phyloP scores from a whole-genome alignment of 2,888 invertebrate genomes.

The Melolontha melolontha region DNA sequence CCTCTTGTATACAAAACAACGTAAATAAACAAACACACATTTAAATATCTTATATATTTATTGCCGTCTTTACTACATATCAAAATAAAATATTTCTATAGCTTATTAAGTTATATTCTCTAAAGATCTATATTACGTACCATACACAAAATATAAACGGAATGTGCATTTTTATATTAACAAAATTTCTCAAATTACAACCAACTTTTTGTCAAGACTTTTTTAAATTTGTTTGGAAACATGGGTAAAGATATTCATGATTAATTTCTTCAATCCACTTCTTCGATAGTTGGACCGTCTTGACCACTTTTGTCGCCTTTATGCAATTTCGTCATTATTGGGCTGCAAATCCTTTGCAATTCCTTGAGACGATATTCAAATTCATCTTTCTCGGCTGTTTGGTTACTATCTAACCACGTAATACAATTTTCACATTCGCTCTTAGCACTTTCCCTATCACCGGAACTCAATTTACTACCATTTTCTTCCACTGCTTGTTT shows the following conservation, averaged over 20 bases:
- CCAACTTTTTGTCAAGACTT: neutral
- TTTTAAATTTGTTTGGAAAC: neutral
- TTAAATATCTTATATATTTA: constrained; percentile 3
- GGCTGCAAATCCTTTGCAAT: constrained; percentile 70
- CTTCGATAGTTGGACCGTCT: constrained; percentile 63
- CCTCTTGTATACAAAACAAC: neutral
- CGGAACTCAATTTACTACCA: constrained; percentile 71
- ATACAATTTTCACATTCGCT: constrained; percentile 72
- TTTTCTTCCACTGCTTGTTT: constrained; percentile 78
- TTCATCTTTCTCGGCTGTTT: constrained; percentile 74
- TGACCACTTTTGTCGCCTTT: constrained; percentile 52
- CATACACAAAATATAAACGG: constrained; percentile 3
- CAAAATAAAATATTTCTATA: constrained; percentile 10
- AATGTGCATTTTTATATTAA: constrained; percentile 18
- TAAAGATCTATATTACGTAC: neutral
- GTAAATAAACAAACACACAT: neutral
- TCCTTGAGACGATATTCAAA: constrained; percentile 73
- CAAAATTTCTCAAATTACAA: neutral
- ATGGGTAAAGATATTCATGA: neutral
- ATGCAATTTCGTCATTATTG: constrained; percentile 71
- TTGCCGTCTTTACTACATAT: constrained; percentile 9
- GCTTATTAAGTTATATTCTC: neutral
- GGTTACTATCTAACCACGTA: constrained; percentile 79
- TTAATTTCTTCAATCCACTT: constrained; percentile 58
- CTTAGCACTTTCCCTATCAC: constrained; percentile 64